Evolutionary conservation across 2,113 vertebrate species (phyloP), one percentile per base, ranked within the genome.

Genomic region (Romanogobio albipinnatus): DNA sequence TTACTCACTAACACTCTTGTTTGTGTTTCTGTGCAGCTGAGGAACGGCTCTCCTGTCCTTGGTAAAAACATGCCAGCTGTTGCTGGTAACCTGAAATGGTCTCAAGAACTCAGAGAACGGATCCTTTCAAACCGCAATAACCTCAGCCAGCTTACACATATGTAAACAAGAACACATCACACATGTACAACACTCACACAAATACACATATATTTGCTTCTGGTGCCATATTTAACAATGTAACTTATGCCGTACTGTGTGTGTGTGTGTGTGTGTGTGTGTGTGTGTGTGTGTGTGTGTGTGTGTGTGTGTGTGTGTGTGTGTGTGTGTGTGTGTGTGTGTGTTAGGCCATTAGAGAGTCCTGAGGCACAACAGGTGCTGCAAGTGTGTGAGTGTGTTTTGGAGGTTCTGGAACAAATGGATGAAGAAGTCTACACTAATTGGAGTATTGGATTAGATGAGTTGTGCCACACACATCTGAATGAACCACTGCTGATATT

Each of bases 61-160:
- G 89, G 93, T 80, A 95, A 96, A 91, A 96, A 93, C 81, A 92
- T 93, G 92, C 92, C 91, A 13, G 8, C 61, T 5, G 92, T 94
- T 89, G 91, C 93, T 14, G 95, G 95, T 17, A 96, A 93, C 90
- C 93, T 94, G 74, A 96, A 95, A 92, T 92, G 91, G 88, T 95
- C 94, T 24, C 91, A 91, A 74, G 91, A 95, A 86, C 92, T 94
- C 75, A 85, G 91, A 7, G 88, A 87, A 90, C 91, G 93, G n/a
- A 91, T 95, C 86, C 89, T 93, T 81, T 92, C 81, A 29, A 92
- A 92, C 85, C 90, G 91, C 86, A 92, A 86, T 81, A 84, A 58
- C 86, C 93, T 95, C 62, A 92, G 92, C 86, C 86, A 92, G 29
- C 84, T 96, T 83, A 90, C 90, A 82, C 87, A 93, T 39, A 88